These are phyloP conservation scores for Nephrotoma appendiculata DNA, from an alignment of 2,888 invertebrate genomes.

Conservation along the genomic window DNA sequence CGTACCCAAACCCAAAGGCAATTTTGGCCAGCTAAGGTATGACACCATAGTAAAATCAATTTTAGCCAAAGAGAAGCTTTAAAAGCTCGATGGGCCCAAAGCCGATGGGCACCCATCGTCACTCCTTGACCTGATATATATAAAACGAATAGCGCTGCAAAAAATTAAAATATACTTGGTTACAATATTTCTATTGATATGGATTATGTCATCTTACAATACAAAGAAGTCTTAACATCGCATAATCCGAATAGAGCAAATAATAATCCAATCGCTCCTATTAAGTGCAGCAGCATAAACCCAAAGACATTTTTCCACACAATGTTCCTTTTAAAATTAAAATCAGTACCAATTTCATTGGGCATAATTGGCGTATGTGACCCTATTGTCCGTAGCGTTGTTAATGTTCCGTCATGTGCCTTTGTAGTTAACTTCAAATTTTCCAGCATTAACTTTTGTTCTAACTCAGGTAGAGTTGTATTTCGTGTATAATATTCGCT, in stretches of 20 bases:
- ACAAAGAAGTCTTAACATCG: slow-evolving; percentile 22
- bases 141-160: slow-evolving; percentile 22
- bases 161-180: not conserved
- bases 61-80: slow-evolving; percentile 52
- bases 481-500: not conserved
- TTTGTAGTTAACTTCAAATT: not conserved
- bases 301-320: slow-evolving; percentile 49
- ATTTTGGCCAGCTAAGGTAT: slow-evolving; percentile 66
- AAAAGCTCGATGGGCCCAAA: slow-evolving; percentile 64
- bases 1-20: slow-evolving; percentile 62
- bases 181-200: not conserved
- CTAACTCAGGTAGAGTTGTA: not conserved
- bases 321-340: slow-evolving; percentile 34
- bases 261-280: slow-evolving; percentile 20
- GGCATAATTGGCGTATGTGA: slow-evolving; percentile 16
- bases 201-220: slow-evolving; percentile 26
- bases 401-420: not conserved
- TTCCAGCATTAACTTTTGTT: not conserved
- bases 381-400: not conserved
- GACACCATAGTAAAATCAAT: slow-evolving; percentile 44
- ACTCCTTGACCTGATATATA: slow-evolving; percentile 41
- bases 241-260: slow-evolving; percentile 17
- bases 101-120: slow-evolving; percentile 67
- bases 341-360: slow-evolving; percentile 36
- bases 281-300: slow-evolving; percentile 39